A percentile compares a stretch with the other conserved stretches of the same genome.
Conservation (phyloP, 2,113 vertebrate species). For the Galeopterus variegatus region DNA sequence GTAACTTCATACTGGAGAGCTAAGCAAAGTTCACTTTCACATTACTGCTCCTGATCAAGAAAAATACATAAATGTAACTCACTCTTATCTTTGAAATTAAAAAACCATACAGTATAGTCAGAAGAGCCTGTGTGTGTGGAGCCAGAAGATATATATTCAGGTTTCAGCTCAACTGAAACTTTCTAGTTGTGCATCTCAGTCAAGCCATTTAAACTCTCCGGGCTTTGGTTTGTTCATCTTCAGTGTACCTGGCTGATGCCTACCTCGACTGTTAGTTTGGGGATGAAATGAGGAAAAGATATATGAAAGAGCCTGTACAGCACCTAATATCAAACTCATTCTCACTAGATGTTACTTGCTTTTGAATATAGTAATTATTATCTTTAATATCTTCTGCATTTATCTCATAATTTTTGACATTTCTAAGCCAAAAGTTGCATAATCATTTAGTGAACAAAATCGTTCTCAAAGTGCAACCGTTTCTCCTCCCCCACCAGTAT, state of each 20-base stretch:
- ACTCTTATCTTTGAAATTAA: no score
- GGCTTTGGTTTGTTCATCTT: neutral
- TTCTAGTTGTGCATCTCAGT: neutral
- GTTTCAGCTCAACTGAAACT: neutral
- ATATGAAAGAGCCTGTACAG: neutral
- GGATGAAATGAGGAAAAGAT: neutral
- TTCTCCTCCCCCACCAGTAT: rapidly evolving
- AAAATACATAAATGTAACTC: no score
- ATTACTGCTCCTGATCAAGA: no score
- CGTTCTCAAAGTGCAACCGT: neutral
- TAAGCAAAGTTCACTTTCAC: no score
- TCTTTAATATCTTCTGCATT: neutral
- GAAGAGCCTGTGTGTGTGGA: neutral
- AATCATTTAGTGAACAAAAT: neutral
- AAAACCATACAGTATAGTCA: no score
- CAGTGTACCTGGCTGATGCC: neutral
- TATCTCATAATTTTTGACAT: neutral
- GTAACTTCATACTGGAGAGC: no score
- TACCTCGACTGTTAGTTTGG: neutral
- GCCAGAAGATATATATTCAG: neutral
- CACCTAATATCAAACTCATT: neutral
- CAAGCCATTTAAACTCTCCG: neutral
- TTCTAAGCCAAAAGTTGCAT: neutral
- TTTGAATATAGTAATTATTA: neutral
- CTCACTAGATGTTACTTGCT: neutral